These are phyloP conservation scores for Myotis vivesi DNA, from an alignment of 2,797 vertebrate genomes.

Conservation along the genomic window DNA sequence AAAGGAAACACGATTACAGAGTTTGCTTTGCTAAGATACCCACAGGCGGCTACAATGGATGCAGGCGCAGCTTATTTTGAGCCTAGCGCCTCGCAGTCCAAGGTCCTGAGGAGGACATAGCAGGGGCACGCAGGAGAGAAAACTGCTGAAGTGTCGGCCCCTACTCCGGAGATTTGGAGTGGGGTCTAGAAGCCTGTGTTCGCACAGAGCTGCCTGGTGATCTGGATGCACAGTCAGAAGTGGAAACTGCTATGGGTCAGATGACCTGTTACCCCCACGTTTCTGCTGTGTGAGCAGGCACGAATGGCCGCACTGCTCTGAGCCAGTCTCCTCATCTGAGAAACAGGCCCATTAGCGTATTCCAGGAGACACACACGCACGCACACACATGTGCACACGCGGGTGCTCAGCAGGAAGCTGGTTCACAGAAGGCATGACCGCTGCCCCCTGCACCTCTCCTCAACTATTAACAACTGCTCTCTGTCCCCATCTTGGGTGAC, in stretches of 20 bases:
- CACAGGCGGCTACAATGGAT: too few species aligned
- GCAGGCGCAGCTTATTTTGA: background rate
- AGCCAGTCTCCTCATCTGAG: background rate
- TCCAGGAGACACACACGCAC: background rate
- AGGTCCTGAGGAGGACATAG: background rate
- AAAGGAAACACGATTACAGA: background rate
- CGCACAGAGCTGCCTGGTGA: background rate
- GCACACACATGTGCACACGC: fast-evolving
- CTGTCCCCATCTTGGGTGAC: background rate
- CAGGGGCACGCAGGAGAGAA: fast-evolving
- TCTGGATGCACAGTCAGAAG: background rate
- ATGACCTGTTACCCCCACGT: fast-evolving
- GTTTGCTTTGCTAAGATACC: background rate
- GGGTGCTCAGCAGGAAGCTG: background rate
- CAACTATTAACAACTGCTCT: too few species aligned
- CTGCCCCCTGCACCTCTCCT: too few species aligned
- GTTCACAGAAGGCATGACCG: too few species aligned
- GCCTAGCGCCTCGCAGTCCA: background rate
- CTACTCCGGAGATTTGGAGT: background rate
- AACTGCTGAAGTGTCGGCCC: background rate
- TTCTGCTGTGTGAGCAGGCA: fast-evolving
- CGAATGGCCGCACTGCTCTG: background rate
- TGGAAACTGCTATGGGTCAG: fast-evolving
- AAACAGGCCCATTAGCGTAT: fast-evolving
- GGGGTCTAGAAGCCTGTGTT: too few species aligned